Evolutionary conservation across 2,797 vertebrate genomes (phyloP).

Genomic region (Lepilemur septentrionalis): DNA sequence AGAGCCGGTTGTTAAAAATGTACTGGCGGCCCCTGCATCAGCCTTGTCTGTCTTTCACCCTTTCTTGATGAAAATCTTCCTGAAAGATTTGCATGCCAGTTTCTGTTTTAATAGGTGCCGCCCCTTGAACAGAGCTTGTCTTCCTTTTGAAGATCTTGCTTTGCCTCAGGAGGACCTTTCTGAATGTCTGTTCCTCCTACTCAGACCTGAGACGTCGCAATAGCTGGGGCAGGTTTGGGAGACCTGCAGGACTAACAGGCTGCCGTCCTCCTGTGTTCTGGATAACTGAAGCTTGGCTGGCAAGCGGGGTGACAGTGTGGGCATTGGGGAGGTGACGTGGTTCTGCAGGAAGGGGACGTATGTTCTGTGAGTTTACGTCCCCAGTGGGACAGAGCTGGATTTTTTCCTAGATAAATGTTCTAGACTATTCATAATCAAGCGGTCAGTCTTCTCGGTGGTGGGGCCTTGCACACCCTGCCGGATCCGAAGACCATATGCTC

Average conservation of each 20-base stretch:
- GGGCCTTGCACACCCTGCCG: background rate
- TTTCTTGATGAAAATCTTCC: background rate
- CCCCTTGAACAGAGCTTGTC: accelerated
- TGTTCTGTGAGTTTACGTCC: background rate
- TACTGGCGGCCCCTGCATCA: too few relatives aligned
- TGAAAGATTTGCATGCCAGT: accelerated
- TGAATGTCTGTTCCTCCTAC: background rate
- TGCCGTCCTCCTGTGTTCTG: accelerated
- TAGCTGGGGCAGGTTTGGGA: accelerated
- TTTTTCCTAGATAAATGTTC: background rate
- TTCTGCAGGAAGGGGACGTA: background rate
- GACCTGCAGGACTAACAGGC: accelerated
- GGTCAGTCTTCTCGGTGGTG: background rate
- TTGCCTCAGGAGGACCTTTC: background rate
- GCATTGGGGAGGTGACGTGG: accelerated
- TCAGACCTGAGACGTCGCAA: accelerated
- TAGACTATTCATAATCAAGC: background rate
- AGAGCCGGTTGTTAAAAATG: background rate
- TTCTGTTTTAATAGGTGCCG: background rate
- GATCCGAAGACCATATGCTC: accelerated
- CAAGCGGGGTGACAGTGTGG: background rate
- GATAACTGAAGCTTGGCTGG: background rate
- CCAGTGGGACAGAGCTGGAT: accelerated
- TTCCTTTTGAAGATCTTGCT: background rate
- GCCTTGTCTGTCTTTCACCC: background rate